Conservation (phyloP, 2,888 invertebrate species). For the Creontiades dilutus region DNA sequence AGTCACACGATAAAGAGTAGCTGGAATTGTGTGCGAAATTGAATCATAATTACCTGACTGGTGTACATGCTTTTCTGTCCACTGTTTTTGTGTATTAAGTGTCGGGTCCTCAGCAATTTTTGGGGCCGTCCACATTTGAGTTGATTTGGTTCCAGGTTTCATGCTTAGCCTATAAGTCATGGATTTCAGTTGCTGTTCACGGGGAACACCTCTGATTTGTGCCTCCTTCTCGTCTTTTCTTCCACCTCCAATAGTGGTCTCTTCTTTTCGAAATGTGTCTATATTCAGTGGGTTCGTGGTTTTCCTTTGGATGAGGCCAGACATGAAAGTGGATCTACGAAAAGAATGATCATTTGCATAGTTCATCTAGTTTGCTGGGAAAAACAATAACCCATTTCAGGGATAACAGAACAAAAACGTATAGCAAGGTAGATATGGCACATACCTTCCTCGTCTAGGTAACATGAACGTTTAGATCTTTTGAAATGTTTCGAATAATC, state of each 20-base stretch:
- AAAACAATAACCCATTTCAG: too few species aligned
- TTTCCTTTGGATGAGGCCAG: constrained; percentile 42
- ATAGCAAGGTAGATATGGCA: too few species aligned
- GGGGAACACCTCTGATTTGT: not conserved
- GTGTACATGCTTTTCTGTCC: constrained; percentile 1
- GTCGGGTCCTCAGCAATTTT: too few species aligned
- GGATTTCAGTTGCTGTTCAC: not conserved
- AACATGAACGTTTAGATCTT: too few species aligned
- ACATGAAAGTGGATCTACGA: constrained; percentile 23
- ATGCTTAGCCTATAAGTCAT: not conserved
- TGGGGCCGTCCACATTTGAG: not conserved
- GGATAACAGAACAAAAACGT: too few species aligned
- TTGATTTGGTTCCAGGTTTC: not conserved
- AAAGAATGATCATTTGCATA: too few species aligned
- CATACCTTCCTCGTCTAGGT: too few species aligned
- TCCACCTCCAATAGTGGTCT: too few species aligned
- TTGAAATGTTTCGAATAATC: too few species aligned
- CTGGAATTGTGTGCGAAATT: too few species aligned
- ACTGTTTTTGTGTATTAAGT: not conserved
- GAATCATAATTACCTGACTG: not conserved
- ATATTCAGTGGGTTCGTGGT: constrained; percentile 35
- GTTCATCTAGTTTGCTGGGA: too few species aligned
- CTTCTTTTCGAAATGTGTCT: not conserved
- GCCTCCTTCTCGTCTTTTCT: not conserved
- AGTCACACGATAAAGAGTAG: too few species aligned